Base-by-base conservation (phyloP, 2,888 invertebrate species). In the Drosophila engyochracea region DNA sequence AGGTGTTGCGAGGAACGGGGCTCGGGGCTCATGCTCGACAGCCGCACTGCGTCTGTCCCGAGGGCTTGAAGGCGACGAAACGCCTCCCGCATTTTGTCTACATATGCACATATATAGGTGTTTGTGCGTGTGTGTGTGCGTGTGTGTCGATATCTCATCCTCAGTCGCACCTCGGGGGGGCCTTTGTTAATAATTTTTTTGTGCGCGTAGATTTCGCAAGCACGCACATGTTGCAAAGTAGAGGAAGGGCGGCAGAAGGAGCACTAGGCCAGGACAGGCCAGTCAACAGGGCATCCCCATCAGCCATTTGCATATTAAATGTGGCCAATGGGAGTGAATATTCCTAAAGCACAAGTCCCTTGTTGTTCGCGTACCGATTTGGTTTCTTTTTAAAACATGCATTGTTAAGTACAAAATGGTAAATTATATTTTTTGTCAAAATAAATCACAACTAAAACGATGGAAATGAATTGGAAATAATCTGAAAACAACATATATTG, bases 111-210 rank as follows among this genome's bases (percentile, higher is more conserved):
- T 57, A 67, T 49, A 62, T 62, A 53, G 35, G 22, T 47, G n/a
- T 33, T 28, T 22, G 28, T 37, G 33, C n/a, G 62, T 55, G 57
- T 79, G 58, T 55, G 59, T 58, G 60, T 77, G 63, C 44, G 53
- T 19, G 35, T 14, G 44, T n/a, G n/a, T n/a, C n/a, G 44, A 51
- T 52, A 44, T 69, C 62, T 59, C 62, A 57, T 51, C 58, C 58
- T 41, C 35, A 57, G 60, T 55, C 75, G 53, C 83, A 76, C 70
- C 88, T 74, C 72, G 44, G 58, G 47, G 69, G 81, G 70, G 73
- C 79, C 76, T 78, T 89, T 87, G 89, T 87, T 89, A 86, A 89
- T 86, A 79, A 85, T 82, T 80, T 77, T 82, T 83, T 78, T 79
- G 65, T 70, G 44, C 67, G 82, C 83, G 75, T 85, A 83, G 86